Evolutionary conservation across 2,797 vertebrate genomes (phyloP), one percentile per base, ranked within the genome.

Genomic region (Takifugu rubripes): DNA sequence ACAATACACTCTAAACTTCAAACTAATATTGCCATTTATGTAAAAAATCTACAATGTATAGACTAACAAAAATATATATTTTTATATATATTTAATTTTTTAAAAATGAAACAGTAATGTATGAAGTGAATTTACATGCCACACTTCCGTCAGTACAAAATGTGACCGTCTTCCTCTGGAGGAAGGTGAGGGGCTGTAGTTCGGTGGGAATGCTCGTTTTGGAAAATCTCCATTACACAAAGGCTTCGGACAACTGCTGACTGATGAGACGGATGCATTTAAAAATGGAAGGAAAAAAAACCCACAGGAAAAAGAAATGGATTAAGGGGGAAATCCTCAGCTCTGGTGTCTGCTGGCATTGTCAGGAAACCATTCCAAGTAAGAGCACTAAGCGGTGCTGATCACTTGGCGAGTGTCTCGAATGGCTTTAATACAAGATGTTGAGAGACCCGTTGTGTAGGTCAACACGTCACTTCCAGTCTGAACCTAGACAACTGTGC

Each of bases 1-100:
- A 90, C 89, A 87, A 91, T 90, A 91, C 88, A 92, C 88, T 90
- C 87, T 91, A 90, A 88, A 89, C 86, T 89, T 90, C 88, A 87
- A 91, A 89, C 90, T 90, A 92, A 90, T 91, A 92, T 91, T 88
- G 84, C 88, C 85, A 90, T 91, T 90, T 87, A 89, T 90, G 89
- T 91, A 92, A 90, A 92, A 88, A 92, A 92, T 92, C 92, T 93
- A 92, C 91, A 93, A 91, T 92, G 91, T 92, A 93, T 92, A 92
- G 90, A 90, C 91, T 93, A 93, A 93, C 91, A 92, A 92, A 93
- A 92, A 92, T 91, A 92, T 91, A 92, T 88, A 89, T 90, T 87
- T 86, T 81, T 89, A 83, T 91, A 87, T 91, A 91, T 91, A 92
- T 91, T 90, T 89, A 85, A 85, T 89, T 92, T 92, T 92, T 90